Conservation (phyloP, 1,140 invertebrate genomes). For the Arctopsyche grandis region DNA sequence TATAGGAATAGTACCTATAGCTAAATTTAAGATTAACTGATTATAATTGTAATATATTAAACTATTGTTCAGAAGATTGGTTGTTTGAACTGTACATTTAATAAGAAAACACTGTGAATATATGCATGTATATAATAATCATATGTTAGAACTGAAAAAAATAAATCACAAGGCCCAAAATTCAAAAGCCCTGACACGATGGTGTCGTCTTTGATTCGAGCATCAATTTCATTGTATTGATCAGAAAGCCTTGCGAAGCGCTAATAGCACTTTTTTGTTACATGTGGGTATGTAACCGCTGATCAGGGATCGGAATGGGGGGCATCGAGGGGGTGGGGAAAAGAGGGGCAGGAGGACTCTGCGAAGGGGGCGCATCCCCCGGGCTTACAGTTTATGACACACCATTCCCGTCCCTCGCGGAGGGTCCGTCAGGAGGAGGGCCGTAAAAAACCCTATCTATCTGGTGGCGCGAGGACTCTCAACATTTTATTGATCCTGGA, state of each 20-base stretch:
- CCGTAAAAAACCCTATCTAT: conserved; percentile 48
- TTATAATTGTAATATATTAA: no score
- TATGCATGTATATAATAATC: no score
- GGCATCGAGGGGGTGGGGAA: neutral
- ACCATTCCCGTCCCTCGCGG: conserved; percentile 1
- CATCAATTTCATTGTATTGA: conserved; percentile 25
- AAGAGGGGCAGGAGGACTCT: neutral
- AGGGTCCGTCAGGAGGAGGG: conserved; percentile 21
- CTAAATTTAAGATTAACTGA: no score
- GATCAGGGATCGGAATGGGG: neutral
- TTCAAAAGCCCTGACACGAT: neutral
- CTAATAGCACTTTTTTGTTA: conserved; percentile 31
- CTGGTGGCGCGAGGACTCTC: conserved; percentile 31
- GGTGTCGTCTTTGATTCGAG: neutral
- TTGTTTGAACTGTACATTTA: no score
- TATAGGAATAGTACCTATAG: no score
- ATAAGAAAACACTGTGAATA: no score
- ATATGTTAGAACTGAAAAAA: no score
- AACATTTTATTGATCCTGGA: conserved; percentile 46
- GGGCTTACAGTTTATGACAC: conserved; percentile 46
- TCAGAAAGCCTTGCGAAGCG: neutral
- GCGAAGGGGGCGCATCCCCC: conserved; percentile 4
- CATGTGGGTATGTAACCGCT: conserved; percentile 23
- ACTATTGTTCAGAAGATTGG: no score
- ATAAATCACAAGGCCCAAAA: no score